Evolutionary conservation across 2,888 invertebrate species (phyloP).

Genomic region (Synergus japonicus): DNA sequence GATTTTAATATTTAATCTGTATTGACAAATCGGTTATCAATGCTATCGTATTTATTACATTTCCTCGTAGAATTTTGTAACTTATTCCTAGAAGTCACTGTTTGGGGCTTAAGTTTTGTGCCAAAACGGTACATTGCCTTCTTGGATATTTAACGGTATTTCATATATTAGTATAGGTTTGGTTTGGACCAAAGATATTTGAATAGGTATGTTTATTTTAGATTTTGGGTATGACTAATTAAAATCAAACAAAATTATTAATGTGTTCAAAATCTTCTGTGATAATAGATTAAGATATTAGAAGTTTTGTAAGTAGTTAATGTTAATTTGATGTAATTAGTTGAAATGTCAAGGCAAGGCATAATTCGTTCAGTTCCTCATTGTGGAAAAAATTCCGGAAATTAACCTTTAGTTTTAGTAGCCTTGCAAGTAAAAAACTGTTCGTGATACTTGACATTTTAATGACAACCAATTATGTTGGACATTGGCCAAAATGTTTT

Average conservation of each 20-base stretch:
- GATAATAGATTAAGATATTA: not conserved
- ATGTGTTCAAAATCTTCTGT: not conserved
- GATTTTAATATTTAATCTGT: not conserved
- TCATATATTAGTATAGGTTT: not conserved
- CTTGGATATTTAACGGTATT: constrained; percentile 2
- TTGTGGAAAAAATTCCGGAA: not conserved
- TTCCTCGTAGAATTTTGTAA: not conserved
- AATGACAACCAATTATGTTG: not conserved
- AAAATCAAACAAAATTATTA: not conserved
- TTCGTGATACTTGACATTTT: not conserved
- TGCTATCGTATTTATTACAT: not conserved
- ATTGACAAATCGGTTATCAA: not conserved
- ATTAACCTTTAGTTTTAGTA: not conserved
- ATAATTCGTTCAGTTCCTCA: not conserved
- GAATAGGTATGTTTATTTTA: not conserved
- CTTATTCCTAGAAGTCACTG: not conserved
- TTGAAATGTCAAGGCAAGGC: not conserved
- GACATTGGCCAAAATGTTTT: not conserved
- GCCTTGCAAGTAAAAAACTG: not conserved
- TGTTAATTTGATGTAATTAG: not conserved
- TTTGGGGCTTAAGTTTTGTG: not conserved
- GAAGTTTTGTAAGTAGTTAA: not conserved
- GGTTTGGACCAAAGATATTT: not conserved
- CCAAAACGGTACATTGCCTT: not conserved
- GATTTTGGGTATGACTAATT: not conserved